These are phyloP conservation scores for Thunnus maccoyii DNA, from an alignment of 2,113 vertebrate species.

Conservation along the genomic window DNA sequence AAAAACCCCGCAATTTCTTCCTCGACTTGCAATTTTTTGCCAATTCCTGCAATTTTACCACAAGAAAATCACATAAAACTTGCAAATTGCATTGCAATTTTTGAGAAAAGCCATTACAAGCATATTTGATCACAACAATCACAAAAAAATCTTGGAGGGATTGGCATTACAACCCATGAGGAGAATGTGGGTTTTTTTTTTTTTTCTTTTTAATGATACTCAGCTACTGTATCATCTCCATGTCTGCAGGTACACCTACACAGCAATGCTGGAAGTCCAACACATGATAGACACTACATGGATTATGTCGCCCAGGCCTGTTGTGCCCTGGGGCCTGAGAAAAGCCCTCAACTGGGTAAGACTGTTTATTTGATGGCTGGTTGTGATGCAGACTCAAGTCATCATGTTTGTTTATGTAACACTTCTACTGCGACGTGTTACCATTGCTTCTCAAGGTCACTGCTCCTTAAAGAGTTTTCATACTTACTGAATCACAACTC, in stretches of 20 bases:
- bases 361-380: not conserved
- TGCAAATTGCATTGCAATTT: too few relatives aligned
- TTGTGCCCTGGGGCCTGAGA: constrained; percentile 96
- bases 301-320: constrained; percentile 84
- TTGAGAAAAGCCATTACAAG: too few relatives aligned
- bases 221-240: not conserved
- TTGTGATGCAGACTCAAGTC: not conserved
- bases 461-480: not conserved
- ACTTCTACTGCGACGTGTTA: too few relatives aligned
- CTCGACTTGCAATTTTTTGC: too few relatives aligned
- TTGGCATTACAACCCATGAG: not conserved
- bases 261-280: constrained; percentile 89
- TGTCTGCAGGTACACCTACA: constrained; percentile 85
- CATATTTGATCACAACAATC: too few relatives aligned
- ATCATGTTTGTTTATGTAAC: not conserved
- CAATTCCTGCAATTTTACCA: too few relatives aligned
- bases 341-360: constrained; percentile 88
- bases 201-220: not conserved
- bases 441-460: too few relatives aligned
- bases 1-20: too few relatives aligned
- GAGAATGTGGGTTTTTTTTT: too few relatives aligned
- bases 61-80: too few relatives aligned
- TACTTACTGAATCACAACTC: not conserved
- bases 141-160: too few relatives aligned
- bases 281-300: constrained; percentile 94